Conservation (phyloP, 1,140 invertebrate genomes). For the Drosophila rhopaloa region DNA sequence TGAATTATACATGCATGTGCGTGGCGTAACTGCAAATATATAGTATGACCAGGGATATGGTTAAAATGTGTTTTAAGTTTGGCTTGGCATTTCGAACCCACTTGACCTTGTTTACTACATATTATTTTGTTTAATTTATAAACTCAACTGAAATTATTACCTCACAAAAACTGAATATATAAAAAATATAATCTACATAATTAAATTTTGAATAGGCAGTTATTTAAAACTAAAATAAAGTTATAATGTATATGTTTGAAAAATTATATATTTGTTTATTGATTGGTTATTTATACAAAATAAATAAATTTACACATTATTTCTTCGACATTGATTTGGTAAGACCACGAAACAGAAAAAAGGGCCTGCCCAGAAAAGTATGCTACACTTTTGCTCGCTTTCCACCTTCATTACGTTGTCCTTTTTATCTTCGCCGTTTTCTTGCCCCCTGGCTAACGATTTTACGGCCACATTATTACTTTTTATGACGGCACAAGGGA, state of each 20-base stretch:
- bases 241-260: no score
- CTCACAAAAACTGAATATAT: no score
- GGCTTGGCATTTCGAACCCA: background rate
- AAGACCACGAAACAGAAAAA: background rate
- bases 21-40: slow-evolving; percentile 4
- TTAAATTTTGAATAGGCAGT: no score
- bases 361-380: slow-evolving; percentile 13
- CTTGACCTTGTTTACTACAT: background rate
- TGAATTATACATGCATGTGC: slow-evolving; percentile 57
- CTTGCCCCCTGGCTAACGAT: slow-evolving; percentile 53
- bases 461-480: slow-evolving; percentile 73
- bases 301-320: background rate
- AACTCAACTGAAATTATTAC: no score
- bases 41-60: slow-evolving; percentile 22
- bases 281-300: no score
- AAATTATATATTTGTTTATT: background rate
- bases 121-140: background rate
- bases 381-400: slow-evolving; percentile 6
- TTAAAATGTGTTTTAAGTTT: slow-evolving; percentile 26
- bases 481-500: slow-evolving; percentile 55
- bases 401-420: slow-evolving; percentile 19
- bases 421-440: slow-evolving; percentile 40
- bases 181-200: no score
- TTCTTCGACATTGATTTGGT: background rate
- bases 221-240: no score